Evolutionary conservation across 2,113 vertebrate genomes (phyloP).

Genomic region (pig (Sus scrofa)): DNA sequence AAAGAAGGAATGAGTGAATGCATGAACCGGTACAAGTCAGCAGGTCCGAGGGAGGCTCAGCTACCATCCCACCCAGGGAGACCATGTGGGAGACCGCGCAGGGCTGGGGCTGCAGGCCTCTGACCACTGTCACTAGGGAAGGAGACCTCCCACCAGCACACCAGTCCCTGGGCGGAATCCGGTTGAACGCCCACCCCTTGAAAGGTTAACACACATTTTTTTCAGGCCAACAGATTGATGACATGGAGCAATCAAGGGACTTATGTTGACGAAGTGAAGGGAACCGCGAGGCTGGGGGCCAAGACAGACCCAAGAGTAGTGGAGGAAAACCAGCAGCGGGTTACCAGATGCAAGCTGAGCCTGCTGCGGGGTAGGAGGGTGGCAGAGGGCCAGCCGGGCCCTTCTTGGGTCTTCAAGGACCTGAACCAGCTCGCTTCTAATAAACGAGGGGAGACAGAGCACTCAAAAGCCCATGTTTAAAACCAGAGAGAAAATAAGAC

Average conservation of each 20-base stretch:
- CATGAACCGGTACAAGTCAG: neutral
- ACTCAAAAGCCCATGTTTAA: neutral
- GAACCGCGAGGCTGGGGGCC: neutral
- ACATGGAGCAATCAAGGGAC: constrained; percentile 18
- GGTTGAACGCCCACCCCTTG: neutral
- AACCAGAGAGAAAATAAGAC: neutral
- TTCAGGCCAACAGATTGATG: neutral
- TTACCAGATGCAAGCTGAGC: neutral
- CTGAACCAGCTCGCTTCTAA: neutral
- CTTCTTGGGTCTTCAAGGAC: neutral
- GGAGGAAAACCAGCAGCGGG: neutral
- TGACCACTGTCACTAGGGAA: constrained; percentile 5
- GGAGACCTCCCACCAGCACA: neutral
- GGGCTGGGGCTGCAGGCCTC: neutral
- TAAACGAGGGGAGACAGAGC: neutral
- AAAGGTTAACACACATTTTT: neutral
- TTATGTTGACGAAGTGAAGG: neutral
- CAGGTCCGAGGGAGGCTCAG: neutral
- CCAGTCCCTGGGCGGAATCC: neutral
- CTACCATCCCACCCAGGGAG: neutral
- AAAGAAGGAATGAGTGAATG: neutral
- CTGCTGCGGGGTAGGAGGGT: neutral
- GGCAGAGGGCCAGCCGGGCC: neutral
- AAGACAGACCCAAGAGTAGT: neutral
- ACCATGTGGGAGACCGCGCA: no score